These are phyloP conservation scores for Novumbra hubbsi DNA, from an alignment of 2,797 vertebrate genomes.

Conservation along the genomic window DNA sequence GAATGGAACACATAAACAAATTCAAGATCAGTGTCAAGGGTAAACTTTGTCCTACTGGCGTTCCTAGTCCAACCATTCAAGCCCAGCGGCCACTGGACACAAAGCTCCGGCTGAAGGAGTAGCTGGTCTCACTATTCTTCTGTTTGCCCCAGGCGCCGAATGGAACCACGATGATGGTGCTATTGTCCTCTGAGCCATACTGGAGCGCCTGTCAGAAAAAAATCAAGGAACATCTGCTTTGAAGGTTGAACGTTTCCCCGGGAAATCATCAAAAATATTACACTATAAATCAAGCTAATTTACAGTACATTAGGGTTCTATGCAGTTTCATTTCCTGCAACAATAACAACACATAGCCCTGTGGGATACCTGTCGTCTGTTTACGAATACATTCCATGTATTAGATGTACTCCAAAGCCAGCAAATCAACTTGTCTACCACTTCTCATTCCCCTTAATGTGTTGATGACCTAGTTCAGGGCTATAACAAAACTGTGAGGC, in stretches of 20 bases:
- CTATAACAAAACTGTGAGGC: neutral
- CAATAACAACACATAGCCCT: neutral
- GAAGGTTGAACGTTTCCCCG: neutral
- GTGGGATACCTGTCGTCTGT: neutral
- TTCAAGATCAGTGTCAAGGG: neutral
- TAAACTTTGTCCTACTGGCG: neutral
- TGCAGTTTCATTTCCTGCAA: neutral
- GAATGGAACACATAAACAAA: neutral
- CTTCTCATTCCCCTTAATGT: no score
- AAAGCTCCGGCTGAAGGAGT: conserved; percentile 95
- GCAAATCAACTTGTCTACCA: no score
- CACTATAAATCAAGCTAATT: neutral
- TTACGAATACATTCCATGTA: neutral
- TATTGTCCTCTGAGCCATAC: conserved; percentile 96
- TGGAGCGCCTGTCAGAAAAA: conserved; percentile 80
- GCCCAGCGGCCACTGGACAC: conserved; percentile 95
- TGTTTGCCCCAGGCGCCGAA: conserved; percentile 97
- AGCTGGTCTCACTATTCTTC: conserved; percentile 80
- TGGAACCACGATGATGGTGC: conserved; percentile 89
- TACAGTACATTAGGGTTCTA: neutral
- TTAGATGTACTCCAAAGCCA: no score
- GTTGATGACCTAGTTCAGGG: no score
- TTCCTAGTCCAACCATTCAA: conserved; percentile 52
- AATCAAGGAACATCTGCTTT: neutral
- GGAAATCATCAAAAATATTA: neutral